Conservation (phyloP, 2,113 vertebrate species). For the Phrynocephalus versicolor region DNA sequence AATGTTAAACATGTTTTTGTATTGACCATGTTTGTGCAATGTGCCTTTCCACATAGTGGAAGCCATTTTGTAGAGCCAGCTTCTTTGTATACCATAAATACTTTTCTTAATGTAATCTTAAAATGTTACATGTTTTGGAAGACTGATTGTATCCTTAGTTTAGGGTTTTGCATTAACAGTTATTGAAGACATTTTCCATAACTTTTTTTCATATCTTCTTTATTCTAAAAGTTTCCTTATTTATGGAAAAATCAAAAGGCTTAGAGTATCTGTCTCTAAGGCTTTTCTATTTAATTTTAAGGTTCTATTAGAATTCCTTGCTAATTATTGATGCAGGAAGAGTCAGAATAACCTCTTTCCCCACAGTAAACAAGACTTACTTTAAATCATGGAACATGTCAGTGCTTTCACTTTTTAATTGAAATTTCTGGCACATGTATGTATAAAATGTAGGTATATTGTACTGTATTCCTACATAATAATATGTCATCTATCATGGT, state of each 20-base stretch:
- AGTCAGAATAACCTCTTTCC: neutral
- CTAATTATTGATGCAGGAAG: neutral
- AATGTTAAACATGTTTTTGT: neutral
- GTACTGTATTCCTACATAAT: neutral
- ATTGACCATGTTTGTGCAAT: neutral
- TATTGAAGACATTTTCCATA: conserved; percentile 30
- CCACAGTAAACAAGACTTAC: neutral
- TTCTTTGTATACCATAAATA: conserved; percentile 31
- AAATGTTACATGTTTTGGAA: conserved; percentile 41
- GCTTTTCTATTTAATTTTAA: conserved; percentile 54
- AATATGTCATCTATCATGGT: neutral
- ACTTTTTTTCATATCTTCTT: conserved; percentile 15
- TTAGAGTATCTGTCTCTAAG: too few relatives aligned
- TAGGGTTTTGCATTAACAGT: neutral
- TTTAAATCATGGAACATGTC: neutral
- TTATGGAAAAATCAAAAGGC: conserved; percentile 28
- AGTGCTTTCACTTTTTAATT: neutral
- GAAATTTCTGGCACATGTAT: neutral
- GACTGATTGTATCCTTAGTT: conserved; percentile 23
- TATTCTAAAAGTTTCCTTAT: neutral
- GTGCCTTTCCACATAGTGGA: conserved; percentile 14
- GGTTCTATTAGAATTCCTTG: conserved; percentile 41
- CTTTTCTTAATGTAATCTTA: conserved; percentile 35
- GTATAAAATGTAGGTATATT: neutral
- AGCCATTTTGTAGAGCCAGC: conserved; percentile 59